Conservation (phyloP, 2,797 vertebrate genomes). For the Helostoma temminkii region DNA sequence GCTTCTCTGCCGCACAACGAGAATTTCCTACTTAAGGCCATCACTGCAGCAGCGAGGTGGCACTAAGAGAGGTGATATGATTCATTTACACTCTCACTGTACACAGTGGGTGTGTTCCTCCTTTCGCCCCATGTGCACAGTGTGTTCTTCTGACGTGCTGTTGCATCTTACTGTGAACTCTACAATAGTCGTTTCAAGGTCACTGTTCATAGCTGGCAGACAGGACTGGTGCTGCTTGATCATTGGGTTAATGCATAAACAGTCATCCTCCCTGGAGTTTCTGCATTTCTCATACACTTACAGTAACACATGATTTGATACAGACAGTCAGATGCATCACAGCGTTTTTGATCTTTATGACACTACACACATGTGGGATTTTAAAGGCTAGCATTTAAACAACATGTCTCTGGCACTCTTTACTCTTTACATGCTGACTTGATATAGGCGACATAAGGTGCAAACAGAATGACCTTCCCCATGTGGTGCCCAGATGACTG, state of each 20-base stretch:
- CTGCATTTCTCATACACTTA: neutral
- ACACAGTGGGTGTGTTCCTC: constrained; percentile 34
- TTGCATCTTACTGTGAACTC: constrained; percentile 5
- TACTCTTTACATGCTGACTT: constrained; percentile 38
- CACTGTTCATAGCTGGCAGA: constrained; percentile 12
- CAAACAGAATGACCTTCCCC: constrained; percentile 63
- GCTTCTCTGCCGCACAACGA: constrained; percentile 44
- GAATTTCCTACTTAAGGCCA: constrained; percentile 10
- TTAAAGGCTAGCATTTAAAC: constrained; percentile 15
- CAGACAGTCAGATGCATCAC: neutral
- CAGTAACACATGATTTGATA: constrained; percentile 6
- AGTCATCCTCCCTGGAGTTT: neutral
- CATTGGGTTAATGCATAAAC: neutral
- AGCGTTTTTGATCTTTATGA: constrained; percentile 21
- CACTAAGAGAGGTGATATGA: constrained; percentile 29
- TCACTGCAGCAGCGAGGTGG: constrained; percentile 42
- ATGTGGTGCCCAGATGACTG: constrained; percentile 69
- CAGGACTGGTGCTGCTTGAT: constrained; percentile 1
- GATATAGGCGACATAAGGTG: constrained; percentile 36
- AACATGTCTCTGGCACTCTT: constrained; percentile 4
- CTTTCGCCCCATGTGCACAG: neutral
- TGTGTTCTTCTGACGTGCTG: neutral
- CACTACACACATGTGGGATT: neutral
- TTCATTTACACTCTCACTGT: constrained; percentile 48
- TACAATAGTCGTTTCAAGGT: constrained; percentile 54